Evolutionary conservation across 1,140 invertebrate species (phyloP).

Genomic region (Drosophila seguyi): DNA sequence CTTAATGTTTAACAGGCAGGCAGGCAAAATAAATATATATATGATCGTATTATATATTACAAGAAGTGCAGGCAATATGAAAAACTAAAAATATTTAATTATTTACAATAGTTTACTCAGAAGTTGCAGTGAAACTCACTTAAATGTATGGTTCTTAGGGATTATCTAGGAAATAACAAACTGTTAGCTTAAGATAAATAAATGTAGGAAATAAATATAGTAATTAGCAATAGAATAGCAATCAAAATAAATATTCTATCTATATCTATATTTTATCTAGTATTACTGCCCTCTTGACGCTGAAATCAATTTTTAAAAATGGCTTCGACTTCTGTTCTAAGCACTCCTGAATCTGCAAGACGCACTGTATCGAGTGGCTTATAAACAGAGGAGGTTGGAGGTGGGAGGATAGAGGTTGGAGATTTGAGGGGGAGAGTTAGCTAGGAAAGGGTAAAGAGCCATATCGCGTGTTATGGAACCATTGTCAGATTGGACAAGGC

Average conservation of each 20-base stretch:
- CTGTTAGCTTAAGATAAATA: no score
- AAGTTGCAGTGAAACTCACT: conserved; percentile 54
- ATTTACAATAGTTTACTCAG: conserved; percentile 17
- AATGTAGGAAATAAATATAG: not conserved
- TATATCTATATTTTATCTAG: not conserved
- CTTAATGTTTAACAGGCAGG: conserved; percentile 28
- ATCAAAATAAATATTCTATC: no score
- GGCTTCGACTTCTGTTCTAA: not conserved
- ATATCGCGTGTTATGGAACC: conserved; percentile 60
- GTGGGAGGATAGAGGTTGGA: not conserved
- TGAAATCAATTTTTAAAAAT: conserved; percentile 1
- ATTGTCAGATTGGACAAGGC: conserved; percentile 40
- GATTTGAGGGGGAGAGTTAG: not conserved
- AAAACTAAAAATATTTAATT: conserved; percentile 6
- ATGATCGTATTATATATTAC: conserved; percentile 21
- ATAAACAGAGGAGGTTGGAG: not conserved
- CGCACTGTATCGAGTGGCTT: conserved; percentile 5
- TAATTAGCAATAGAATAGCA: no score
- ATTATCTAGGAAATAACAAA: not conserved
- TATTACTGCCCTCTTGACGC: not conserved
- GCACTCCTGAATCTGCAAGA: conserved; percentile 12
- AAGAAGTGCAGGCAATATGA: conserved; percentile 24
- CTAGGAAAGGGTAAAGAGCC: conserved; percentile 35
- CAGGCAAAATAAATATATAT: conserved; percentile 23
- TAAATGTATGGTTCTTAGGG: not conserved